These are phyloP conservation scores for Hapalemur alaotrensis DNA, from an alignment of 2,797 vertebrate genomes.

Conservation along the genomic window DNA sequence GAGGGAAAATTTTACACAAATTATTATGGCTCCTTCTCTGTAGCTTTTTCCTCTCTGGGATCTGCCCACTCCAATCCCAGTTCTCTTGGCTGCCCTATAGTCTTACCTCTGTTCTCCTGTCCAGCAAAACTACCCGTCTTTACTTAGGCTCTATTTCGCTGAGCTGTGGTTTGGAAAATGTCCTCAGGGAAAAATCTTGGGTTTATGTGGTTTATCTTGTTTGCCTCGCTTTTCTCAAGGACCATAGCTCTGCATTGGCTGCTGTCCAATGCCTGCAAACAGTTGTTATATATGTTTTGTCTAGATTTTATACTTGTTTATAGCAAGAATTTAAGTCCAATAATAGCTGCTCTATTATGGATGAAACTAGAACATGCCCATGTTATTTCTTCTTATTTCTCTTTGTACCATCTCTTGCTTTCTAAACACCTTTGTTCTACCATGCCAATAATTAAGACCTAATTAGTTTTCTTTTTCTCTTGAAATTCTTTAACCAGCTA, in stretches of 20 bases:
- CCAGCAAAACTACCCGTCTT: background rate
- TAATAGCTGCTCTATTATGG: conserved; percentile 49
- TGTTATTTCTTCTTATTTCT: conserved; percentile 44
- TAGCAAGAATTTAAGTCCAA: conserved; percentile 60
- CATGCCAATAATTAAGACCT: background rate
- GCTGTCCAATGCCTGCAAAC: conserved; percentile 62
- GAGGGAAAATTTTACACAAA: background rate
- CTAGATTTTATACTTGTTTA: conserved; percentile 72
- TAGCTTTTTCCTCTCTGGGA: background rate
- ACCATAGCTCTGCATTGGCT: conserved; percentile 53
- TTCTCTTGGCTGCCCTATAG: background rate
- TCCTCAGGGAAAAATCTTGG: conserved; percentile 51
- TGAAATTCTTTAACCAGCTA: background rate
- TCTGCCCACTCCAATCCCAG: background rate
- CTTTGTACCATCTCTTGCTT: background rate
- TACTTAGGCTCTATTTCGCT: conserved; percentile 11
- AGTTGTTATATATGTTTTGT: conserved; percentile 73
- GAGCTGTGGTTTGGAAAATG: conserved; percentile 63
- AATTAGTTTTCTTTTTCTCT: background rate
- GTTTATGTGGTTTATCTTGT: conserved; percentile 67
- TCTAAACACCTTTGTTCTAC: conserved; percentile 32
- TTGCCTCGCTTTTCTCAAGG: conserved; percentile 53
- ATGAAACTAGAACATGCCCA: conserved; percentile 8
- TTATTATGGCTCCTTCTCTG: background rate
- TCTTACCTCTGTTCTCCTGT: background rate